Evolutionary conservation across 1,140 invertebrate species (phyloP), one percentile per base, ranked within the genome.

Genomic region (Brachionus sp.): DNA sequence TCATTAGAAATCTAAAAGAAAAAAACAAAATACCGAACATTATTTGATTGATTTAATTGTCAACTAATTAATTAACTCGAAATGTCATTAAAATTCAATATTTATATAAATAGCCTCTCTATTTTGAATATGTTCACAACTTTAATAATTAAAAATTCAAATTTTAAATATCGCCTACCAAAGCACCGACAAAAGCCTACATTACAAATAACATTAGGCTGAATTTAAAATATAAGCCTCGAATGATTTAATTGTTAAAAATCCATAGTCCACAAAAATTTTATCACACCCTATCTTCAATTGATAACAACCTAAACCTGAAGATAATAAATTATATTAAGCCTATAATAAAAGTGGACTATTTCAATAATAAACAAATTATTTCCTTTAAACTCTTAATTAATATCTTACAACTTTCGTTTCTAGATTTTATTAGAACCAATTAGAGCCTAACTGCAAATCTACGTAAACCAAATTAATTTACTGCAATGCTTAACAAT

Each of bases 1-100:
- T 70, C 10, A 70, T 70, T 37, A 19, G 35, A 19, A 57, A 37
- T 37, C 16, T n/a, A 70, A 70, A 70, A 37, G 29, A 70, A 37
- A 12, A 70, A 70, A 29, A 70, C 19, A 75, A 75, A 19, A 75
- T 12, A 46, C 70, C 39, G 39, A 75, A 70, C 66, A 70, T 37
- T 66, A 66, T 70, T 75, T 75, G 70, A 75, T 75, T 75, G 42
- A 75, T 46, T 75, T 75, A 75, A 75, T 75, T 75, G 70, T 75
- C 70, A 75, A 75, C 42, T 75, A 44, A 25, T 75, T 46, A 46
- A 75, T 46, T 75, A 75, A 75, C 37, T 44, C 19, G 23, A 75
- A 75, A 75, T 75, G 70, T 75, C 70, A 75, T 75, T 75, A 46
- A 75, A 75, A 75, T 46, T 75, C 44, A 75, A 46, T 50, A 75